Base-by-base conservation (phyloP, 2,888 invertebrate species). In the Amiota mariae region DNA sequence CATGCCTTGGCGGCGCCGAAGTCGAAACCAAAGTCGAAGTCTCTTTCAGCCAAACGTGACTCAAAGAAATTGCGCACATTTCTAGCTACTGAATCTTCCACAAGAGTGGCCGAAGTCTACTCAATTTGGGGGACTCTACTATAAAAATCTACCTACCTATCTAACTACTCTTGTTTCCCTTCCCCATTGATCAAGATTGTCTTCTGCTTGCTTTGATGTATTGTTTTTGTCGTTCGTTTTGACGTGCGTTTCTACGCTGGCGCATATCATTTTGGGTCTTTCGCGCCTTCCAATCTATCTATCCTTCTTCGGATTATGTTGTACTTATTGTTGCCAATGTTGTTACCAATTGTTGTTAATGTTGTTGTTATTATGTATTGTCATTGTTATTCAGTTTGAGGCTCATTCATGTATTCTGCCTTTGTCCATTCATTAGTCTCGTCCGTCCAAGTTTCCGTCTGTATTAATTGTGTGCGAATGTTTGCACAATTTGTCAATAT, bases 401-500 rank as follows among this genome's bases (percentile, higher is more conserved):
- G 59, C 67, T 64, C 20, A 71, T 73, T 72, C 74, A 75, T 77
- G 77, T 70, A 36, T 75, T 54, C 51, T 73, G 77, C 77, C 75
- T 75, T 77, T 77, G 77, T 75, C 71, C 66, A 66, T 72, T 63
- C 68, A 70, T 18, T 63, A 71, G 59, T 72, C 48, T 73, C 66
- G 49, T 57, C 61, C 74, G 54, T 67, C 24, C 61, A 54, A 20
- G 70, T 68, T 46, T 76, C 64, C 77, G 46, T 76, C 64, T 76
- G 82, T 84, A 87, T 87, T 87, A 82, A 85, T 87, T 80, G 82
- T 82, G 84, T 82, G 82, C 80, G 82, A 87, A 87, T 86, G 81
- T 87, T 84, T 84, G 82, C 82, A 86, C 82, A 85, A 85, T 87
- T 85, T 85, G 86, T 87, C 86, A 86, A 85, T 81, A 81, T 84